A percentile compares a stretch with the other conserved stretches of the same genome.
Conservation (phyloP, 2,888 invertebrate genomes). For the Epinotia demarniana region DNA sequence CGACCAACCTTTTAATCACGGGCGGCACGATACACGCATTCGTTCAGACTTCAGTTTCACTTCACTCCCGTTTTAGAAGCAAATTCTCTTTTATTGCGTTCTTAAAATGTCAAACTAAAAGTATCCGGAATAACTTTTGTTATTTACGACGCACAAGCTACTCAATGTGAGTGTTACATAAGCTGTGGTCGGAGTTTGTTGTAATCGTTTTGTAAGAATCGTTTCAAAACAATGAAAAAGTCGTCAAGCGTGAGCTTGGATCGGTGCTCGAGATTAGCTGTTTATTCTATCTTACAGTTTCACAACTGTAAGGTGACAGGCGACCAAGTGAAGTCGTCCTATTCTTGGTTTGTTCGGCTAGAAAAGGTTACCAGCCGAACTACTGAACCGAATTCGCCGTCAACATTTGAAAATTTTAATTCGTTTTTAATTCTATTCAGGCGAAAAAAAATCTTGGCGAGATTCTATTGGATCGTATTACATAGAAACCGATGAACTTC, state of each 20-base stretch:
- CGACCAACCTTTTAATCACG: slow-evolving; percentile 73
- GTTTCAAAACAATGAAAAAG: slow-evolving; percentile 51
- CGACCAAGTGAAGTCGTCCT: background rate
- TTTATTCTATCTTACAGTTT: slow-evolving; percentile 27
- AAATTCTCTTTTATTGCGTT: slow-evolving; percentile 61
- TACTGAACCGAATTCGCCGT: background rate
- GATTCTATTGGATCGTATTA: no score
- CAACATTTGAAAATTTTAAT: background rate
- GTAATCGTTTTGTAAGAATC: slow-evolving; percentile 45
- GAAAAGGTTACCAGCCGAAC: background rate
- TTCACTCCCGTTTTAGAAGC: slow-evolving; percentile 70
- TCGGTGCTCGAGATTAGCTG: slow-evolving; percentile 41
- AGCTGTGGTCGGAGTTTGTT: slow-evolving; percentile 39
- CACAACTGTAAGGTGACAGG: slow-evolving; percentile 6
- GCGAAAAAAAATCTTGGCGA: no score
- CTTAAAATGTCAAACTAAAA: slow-evolving; percentile 31
- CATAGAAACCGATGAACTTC: no score
- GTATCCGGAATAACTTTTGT: background rate
- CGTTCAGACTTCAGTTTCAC: slow-evolving; percentile 51
- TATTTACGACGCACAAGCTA: background rate
- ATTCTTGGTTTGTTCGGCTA: background rate
- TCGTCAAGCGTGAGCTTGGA: slow-evolving; percentile 47
- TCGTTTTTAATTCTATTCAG: background rate
- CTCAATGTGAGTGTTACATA: background rate
- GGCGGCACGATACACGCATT: slow-evolving; percentile 51